Evolutionary conservation across 2,888 invertebrate genomes (phyloP).

Genomic region (Lasioglossum zephyrum): DNA sequence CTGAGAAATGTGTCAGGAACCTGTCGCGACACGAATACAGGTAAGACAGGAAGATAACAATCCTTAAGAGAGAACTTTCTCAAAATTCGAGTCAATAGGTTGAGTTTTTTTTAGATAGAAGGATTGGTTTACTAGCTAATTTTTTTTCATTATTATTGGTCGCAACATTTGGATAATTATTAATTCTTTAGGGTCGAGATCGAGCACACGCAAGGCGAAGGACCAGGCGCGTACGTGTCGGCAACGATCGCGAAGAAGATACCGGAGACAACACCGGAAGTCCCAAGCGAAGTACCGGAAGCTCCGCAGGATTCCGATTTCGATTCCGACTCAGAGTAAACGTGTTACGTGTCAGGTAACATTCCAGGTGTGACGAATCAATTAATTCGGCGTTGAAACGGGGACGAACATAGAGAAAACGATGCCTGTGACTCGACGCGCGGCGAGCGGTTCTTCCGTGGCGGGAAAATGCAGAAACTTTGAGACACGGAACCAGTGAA

Average conservation of each 20-base stretch:
- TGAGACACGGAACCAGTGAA: not conserved
- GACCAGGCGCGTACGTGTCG: constrained; percentile 88
- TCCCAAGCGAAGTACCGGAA: constrained; percentile 78
- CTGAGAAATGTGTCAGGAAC: constrained; percentile 99
- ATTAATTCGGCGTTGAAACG: constrained; percentile 10
- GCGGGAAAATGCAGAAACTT: not conserved
- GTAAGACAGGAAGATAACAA: constrained; percentile 82
- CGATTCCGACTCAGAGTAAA: constrained; percentile 85
- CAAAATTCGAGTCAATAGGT: too few species aligned
- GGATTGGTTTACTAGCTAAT: too few species aligned
- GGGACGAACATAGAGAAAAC: constrained; percentile 36
- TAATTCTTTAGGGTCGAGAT: constrained; percentile 90
- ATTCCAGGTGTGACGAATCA: constrained; percentile 17
- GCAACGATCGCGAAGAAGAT: constrained; percentile 86
- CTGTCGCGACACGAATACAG: constrained; percentile 97
- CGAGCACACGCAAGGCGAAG: constrained; percentile 92
- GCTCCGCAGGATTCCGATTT: constrained; percentile 85
- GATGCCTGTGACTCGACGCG: constrained; percentile 41
- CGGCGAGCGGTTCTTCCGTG: constrained; percentile 28
- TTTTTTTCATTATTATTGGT: too few species aligned
- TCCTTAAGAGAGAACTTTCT: too few species aligned
- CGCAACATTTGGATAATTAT: not conserved
- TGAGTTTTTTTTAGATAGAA: too few species aligned
- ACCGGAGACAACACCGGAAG: constrained; percentile 80
- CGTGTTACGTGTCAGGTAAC: constrained; percentile 48